Conservation (phyloP, 2,888 invertebrate species). For the Amiota minor region DNA sequence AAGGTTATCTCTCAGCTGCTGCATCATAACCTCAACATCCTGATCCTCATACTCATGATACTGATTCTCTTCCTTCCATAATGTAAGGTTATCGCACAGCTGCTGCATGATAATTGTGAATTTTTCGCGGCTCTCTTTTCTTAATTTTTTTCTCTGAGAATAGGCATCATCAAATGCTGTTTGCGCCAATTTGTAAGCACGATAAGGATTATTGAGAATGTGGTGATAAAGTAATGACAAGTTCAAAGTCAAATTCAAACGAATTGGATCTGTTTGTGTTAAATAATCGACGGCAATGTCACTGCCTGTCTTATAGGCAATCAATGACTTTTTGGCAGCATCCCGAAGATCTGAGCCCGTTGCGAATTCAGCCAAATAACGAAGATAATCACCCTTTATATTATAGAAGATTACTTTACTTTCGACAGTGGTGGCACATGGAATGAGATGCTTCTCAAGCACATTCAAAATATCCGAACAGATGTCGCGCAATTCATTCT, state of each 20-base stretch:
- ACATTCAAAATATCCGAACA: constrained; percentile 96
- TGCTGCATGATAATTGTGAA: constrained; percentile 99
- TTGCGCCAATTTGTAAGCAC: constrained; percentile 97
- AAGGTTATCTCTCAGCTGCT: constrained; percentile 98
- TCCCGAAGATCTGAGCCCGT: constrained; percentile 97
- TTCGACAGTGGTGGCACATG: constrained; percentile 93
- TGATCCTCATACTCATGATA: no score
- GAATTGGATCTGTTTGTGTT: constrained; percentile 97
- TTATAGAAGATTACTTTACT: constrained; percentile 99
- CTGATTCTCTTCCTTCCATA: no score
- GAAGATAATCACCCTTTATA: constrained; percentile 99
- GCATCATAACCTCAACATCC: no score
- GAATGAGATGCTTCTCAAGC: constrained; percentile 95
- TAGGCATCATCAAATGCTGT: constrained; percentile 99
- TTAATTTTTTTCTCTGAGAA: constrained; percentile 97
- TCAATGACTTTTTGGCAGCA: constrained; percentile 96
- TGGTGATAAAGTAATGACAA: constrained; percentile 99
- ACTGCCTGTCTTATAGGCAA: constrained; percentile 97
- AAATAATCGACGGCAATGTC: constrained; percentile 97
- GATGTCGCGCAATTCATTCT: constrained; percentile 96
- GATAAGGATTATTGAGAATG: constrained; percentile 97
- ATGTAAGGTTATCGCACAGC: no score
- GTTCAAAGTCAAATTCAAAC: constrained; percentile 96
- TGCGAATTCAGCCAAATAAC: constrained; percentile 98
- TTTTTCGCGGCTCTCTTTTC: constrained; percentile 99